Conservation (phyloP, 2,113 vertebrate genomes). For the Falco punctatus region DNA sequence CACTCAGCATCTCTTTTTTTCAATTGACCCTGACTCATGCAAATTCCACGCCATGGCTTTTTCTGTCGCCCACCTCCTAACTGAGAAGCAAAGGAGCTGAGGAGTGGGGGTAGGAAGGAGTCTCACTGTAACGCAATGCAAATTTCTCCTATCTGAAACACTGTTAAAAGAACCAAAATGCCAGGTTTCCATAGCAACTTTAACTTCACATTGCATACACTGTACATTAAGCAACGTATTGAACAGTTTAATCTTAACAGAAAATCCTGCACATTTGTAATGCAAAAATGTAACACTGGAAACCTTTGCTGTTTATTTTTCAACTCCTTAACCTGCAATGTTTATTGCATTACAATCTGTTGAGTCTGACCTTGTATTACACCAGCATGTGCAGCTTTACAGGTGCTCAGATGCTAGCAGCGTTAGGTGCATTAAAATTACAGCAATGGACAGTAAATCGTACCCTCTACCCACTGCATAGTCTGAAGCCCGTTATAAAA, state of each 20-base stretch:
- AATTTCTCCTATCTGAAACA: constrained; percentile 12
- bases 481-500: background rate
- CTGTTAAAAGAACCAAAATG: background rate
- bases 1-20: background rate
- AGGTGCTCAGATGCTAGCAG: background rate
- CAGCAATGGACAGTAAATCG: fast-evolving
- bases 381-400: background rate
- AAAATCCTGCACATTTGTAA: background rate
- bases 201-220: background rate
- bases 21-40: background rate
- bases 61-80: background rate
- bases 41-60: background rate
- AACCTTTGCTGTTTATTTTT: background rate
- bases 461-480: background rate
- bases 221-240: background rate
- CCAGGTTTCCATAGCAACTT: constrained; percentile 55
- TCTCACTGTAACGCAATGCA: background rate
- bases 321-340: background rate
- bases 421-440: background rate
- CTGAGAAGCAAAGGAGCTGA: background rate
- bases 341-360: background rate
- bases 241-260: background rate
- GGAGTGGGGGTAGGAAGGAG: background rate
- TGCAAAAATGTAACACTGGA: background rate
- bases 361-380: background rate